Conservation (phyloP, 1,140 invertebrate genomes). For the Drosophila pseudoananassae region DNA sequence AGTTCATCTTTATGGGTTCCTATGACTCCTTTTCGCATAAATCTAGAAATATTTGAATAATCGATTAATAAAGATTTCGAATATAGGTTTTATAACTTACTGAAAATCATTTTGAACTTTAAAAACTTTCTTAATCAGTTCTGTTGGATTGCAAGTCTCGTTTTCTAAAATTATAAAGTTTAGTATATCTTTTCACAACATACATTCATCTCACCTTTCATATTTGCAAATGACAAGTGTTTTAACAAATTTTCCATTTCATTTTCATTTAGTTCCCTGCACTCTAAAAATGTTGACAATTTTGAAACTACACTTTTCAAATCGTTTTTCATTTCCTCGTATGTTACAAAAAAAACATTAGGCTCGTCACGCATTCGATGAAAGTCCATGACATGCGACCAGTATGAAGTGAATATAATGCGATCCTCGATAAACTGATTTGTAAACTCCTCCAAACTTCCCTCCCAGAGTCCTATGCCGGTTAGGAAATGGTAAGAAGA, state of each 20-base stretch:
- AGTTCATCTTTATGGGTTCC: constrained; percentile 30
- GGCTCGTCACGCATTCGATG: constrained; percentile 26
- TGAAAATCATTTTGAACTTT: background rate
- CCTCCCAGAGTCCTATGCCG: background rate
- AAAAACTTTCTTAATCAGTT: background rate
- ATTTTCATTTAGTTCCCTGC: background rate
- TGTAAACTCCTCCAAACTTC: constrained; percentile 11
- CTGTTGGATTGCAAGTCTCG: constrained; percentile 14
- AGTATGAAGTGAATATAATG: constrained; percentile 7
- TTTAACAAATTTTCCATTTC: constrained; percentile 26
- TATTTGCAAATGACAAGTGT: constrained; percentile 32
- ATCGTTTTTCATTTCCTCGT: constrained; percentile 37
- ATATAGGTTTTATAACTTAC: constrained; percentile 7
- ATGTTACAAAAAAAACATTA: constrained; percentile 40
- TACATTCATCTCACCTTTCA: constrained; percentile 24
- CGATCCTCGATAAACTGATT: constrained; percentile 11
- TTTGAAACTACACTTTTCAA: constrained; percentile 5
- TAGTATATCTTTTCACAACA: background rate
- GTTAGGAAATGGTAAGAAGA: constrained; percentile 18
- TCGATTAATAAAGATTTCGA: background rate
- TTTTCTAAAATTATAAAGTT: background rate
- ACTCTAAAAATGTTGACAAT: constrained; percentile 15
- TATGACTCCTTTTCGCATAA: constrained; percentile 35
- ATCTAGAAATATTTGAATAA: constrained; percentile 8
- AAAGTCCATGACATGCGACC: constrained; percentile 38